Evolutionary conservation across 2,113 vertebrate species (phyloP).

Genomic region (Turnix velox): DNA sequence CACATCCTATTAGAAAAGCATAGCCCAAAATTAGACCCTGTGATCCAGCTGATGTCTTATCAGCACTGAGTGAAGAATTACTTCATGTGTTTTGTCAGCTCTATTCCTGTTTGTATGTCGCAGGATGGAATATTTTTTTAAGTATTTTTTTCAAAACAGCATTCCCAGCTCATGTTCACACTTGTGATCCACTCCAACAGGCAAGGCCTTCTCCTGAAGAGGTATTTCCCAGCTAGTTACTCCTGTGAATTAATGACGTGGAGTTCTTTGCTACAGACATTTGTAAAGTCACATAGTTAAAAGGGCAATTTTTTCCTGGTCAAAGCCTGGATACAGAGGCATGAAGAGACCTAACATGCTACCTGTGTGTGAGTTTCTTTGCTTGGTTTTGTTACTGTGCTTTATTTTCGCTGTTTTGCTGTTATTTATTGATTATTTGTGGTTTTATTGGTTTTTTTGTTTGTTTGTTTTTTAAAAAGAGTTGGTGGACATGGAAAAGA

Average conservation of each 20-base stretch:
- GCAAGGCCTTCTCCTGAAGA: not conserved
- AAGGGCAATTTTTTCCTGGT: not conserved
- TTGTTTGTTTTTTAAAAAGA: not conserved
- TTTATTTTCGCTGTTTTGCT: not conserved
- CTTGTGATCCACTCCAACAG: not conserved
- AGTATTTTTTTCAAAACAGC: not conserved
- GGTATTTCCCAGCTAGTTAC: not conserved
- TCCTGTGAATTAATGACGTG: not conserved
- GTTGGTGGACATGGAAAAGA: not conserved
- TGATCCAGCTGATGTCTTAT: slow-evolving; percentile 56
- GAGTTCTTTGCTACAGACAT: not conserved
- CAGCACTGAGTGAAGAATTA: slow-evolving; percentile 58
- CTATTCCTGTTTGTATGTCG: not conserved
- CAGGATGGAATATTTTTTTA: not conserved
- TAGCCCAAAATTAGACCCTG: not conserved
- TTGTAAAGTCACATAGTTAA: not conserved
- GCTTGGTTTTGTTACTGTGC: not conserved
- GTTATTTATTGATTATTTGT: not conserved
- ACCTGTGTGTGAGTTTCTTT: not conserved
- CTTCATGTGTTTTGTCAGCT: slow-evolving; percentile 45
- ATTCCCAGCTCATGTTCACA: slow-evolving; percentile 14
- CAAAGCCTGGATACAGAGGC: not conserved
- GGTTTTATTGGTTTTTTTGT: not conserved
- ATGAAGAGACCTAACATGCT: not conserved
- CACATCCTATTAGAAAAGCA: not conserved